Percentiles rank a stretch among this genome's conserved stretches.
Conservation (phyloP, 2,113 vertebrate genomes). For the Pteruthius melanotis region DNA sequence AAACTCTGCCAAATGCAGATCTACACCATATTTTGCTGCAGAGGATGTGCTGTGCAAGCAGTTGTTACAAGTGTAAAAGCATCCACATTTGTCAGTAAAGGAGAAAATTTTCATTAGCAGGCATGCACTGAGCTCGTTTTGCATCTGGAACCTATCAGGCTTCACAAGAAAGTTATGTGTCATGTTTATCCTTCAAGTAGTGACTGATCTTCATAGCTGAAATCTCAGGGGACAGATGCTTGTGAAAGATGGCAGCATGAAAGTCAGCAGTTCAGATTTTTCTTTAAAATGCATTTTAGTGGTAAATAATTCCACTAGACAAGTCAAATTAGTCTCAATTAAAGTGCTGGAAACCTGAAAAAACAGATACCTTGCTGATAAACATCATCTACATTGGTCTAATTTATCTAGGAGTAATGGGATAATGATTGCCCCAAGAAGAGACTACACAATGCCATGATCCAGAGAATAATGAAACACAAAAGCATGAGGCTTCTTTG, state of each 20-base stretch:
- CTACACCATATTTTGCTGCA: background rate
- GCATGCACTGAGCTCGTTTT: background rate
- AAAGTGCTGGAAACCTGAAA: background rate
- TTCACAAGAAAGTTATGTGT: background rate
- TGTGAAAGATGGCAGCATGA: background rate
- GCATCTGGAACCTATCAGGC: background rate
- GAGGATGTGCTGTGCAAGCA: background rate
- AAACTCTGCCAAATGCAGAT: background rate
- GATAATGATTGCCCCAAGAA: background rate
- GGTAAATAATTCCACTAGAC: background rate
- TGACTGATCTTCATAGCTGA: background rate
- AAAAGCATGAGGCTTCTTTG: accelerated
- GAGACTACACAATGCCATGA: background rate
- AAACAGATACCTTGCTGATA: background rate
- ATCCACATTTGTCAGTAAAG: background rate
- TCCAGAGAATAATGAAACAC: background rate
- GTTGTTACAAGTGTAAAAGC: background rate
- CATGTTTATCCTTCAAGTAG: background rate
- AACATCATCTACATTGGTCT: background rate
- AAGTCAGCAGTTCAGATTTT: background rate
- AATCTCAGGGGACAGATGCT: background rate
- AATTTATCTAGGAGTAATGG: background rate
- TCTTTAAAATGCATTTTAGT: background rate
- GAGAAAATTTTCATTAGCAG: background rate
- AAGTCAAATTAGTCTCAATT: background rate